phyloP scores from a whole-genome alignment of 2,888 invertebrate species.

The Eulithis testata region DNA sequence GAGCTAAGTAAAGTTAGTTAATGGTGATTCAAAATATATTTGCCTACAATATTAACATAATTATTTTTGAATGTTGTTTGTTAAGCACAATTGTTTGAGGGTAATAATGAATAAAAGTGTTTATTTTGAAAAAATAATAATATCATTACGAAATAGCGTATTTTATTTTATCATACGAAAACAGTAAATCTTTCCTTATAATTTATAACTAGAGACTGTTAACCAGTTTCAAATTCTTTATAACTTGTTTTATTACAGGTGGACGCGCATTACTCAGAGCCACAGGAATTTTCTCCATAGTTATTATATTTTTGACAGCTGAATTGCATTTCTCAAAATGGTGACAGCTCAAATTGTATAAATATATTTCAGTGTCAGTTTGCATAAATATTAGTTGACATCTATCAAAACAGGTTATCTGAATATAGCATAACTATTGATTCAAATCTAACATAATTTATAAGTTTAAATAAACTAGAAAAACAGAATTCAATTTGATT shows the following conservation, averaged over 20 bases:
- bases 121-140: background rate
- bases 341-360: background rate
- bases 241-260: background rate
- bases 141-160: background rate
- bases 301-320: background rate
- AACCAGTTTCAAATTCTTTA: background rate
- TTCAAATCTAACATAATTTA: background rate
- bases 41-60: no score
- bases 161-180: constrained; percentile 1
- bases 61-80: no score
- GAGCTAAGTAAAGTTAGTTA: no score
- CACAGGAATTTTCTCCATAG: background rate
- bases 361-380: background rate
- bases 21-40: no score
- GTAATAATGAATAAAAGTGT: background rate
- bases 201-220: background rate
- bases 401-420: background rate
- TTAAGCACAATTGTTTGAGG: no score
- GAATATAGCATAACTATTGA: background rate
- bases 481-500: no score
- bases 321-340: background rate
- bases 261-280: constrained; percentile 1
- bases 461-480: no score
- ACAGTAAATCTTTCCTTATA: background rate
- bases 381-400: background rate